Evolutionary conservation across 2,888 invertebrate species (phyloP).

Genomic region (Xanthia icteritia): DNA sequence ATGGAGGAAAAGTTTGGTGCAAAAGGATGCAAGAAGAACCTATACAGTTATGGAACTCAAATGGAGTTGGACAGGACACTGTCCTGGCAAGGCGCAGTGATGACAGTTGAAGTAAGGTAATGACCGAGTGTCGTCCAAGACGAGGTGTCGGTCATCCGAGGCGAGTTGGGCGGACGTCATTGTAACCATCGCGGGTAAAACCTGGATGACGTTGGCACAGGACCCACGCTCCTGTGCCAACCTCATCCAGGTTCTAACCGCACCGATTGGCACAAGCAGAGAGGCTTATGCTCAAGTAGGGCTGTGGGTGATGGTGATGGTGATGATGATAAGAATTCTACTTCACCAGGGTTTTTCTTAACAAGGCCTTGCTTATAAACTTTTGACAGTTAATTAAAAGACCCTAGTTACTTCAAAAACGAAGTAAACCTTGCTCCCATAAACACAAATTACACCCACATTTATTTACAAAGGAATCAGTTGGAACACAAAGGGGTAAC

Average conservation of each 20-base stretch:
- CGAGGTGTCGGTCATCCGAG: neutral
- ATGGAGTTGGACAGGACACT: neutral
- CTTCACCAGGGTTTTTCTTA: neutral
- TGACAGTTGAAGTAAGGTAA: neutral
- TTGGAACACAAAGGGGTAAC: conserved; percentile 4
- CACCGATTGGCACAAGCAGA: no score
- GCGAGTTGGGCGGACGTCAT: neutral
- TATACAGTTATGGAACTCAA: neutral
- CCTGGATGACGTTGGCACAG: neutral
- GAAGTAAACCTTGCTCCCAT: conserved; percentile 24
- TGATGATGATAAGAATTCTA: neutral
- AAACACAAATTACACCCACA: conserved; percentile 28
- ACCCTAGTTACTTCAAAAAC: neutral
- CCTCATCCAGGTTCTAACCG: no score
- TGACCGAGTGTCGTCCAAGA: neutral
- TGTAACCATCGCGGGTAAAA: neutral
- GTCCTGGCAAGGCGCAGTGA: neutral
- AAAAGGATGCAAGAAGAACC: neutral
- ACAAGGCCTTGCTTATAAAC: neutral
- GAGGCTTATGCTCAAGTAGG: neutral
- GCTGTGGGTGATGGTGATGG: neutral
- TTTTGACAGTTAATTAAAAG: neutral
- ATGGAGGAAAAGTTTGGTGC: conserved; percentile 6
- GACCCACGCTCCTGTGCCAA: no score
- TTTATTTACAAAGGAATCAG: conserved; percentile 3